Evolutionary conservation across 2,797 vertebrate species (phyloP).

Genomic region (Thalassophryne amazonica): DNA sequence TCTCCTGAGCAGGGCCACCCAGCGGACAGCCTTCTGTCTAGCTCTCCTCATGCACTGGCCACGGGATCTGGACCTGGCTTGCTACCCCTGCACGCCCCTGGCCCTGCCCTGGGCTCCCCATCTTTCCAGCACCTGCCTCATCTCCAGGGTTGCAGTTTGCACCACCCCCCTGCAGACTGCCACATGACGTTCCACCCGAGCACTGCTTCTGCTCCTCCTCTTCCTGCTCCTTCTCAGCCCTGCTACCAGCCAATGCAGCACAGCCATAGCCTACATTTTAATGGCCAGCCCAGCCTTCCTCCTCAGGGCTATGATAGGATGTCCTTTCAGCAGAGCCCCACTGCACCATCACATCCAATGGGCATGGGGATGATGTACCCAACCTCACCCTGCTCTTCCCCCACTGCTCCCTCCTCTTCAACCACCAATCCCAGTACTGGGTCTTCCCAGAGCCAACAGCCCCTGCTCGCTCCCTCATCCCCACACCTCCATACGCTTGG

Average conservation of each 20-base stretch:
- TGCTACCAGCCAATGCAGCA: conserved; percentile 87
- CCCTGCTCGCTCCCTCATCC: conserved; percentile 75
- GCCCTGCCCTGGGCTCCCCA: conserved; percentile 82
- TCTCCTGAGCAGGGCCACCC: conserved; percentile 87
- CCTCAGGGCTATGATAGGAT: conserved; percentile 87
- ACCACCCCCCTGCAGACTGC: conserved; percentile 85
- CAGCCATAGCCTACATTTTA: conserved; percentile 78
- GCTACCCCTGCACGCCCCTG: conserved; percentile 72
- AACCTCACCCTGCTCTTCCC: conserved; percentile 72
- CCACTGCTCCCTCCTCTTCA: conserved; percentile 73
- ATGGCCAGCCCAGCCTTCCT: conserved; percentile 88
- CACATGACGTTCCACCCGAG: conserved; percentile 89
- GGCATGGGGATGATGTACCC: conserved; percentile 87
- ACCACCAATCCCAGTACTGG: conserved; percentile 61
- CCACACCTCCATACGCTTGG: conserved; percentile 84
- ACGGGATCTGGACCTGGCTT: conserved; percentile 84
- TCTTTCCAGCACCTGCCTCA: conserved; percentile 89
- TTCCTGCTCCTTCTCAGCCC: conserved; percentile 77
- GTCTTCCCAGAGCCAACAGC: conserved; percentile 75
- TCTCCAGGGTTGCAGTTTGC: conserved; percentile 85
- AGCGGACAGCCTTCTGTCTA: conserved; percentile 84
- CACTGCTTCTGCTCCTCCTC: conserved; percentile 78
- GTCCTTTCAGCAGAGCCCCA: conserved; percentile 85
- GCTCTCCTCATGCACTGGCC: conserved; percentile 85
- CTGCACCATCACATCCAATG: conserved; percentile 80